These are phyloP conservation scores for Crotophaga sulcirostris DNA, from an alignment of 2,113 vertebrate species.

Conservation along the genomic window DNA sequence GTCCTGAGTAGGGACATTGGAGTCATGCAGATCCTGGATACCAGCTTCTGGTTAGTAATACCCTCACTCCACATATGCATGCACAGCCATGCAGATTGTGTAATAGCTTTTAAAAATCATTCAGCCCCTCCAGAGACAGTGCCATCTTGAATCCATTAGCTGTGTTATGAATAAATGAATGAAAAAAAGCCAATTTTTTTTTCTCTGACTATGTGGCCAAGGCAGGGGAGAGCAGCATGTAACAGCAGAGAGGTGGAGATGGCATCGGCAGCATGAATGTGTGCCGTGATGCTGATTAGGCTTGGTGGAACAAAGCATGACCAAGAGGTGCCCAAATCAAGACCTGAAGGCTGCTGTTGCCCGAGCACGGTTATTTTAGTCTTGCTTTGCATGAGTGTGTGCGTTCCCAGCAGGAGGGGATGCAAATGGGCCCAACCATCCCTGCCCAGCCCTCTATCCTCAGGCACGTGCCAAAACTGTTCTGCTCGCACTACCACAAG, in stretches of 20 bases:
- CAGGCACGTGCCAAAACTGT: neutral
- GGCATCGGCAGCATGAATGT: accelerated
- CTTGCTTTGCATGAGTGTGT: neutral
- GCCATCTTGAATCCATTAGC: constrained; percentile 4
- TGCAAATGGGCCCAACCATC: neutral
- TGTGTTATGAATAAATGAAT: neutral
- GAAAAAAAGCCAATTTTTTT: neutral
- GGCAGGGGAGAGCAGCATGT: neutral
- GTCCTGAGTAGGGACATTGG: neutral
- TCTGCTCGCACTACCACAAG: neutral
- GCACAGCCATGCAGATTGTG: neutral
- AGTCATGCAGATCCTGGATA: neutral
- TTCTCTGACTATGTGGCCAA: neutral
- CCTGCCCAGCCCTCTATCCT: neutral
- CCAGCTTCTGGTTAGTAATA: neutral
- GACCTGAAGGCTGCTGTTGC: neutral
- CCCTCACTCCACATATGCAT: neutral
- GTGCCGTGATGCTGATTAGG: accelerated
- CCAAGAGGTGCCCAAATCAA: neutral
- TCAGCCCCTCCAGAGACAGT: neutral
- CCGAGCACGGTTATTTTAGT: neutral
- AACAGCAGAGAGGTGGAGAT: neutral
- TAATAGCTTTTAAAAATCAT: neutral
- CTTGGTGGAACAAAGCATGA: accelerated
- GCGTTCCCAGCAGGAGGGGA: constrained; percentile 4